These are phyloP conservation scores for Oncopodura yosiiana DNA, from an alignment of 1,140 invertebrate species.

Conservation along the genomic window DNA sequence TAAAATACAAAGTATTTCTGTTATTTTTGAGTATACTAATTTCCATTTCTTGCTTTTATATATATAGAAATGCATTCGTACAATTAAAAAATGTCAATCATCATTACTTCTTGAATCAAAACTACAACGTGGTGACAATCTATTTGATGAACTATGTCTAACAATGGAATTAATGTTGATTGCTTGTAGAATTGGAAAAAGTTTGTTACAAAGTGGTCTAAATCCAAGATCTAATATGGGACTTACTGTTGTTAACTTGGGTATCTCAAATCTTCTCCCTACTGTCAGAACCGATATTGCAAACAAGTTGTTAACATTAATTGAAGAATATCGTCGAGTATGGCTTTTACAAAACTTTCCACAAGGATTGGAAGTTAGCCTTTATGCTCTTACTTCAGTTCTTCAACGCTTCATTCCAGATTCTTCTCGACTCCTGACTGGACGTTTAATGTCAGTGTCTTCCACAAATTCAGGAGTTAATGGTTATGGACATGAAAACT, in stretches of 20 bases:
- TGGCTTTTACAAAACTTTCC: constrained; percentile 49
- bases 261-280: constrained; percentile 51
- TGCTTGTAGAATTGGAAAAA: constrained; percentile 52
- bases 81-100: constrained; percentile 49
- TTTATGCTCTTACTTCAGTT: constrained; percentile 46
- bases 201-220: constrained; percentile 49
- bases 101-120: constrained; percentile 43
- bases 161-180: constrained; percentile 54
- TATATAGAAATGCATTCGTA: constrained; percentile 49
- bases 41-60: constrained; percentile 23
- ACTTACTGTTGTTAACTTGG: constrained; percentile 52
- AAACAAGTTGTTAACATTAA: constrained; percentile 53
- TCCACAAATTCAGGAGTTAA: no score
- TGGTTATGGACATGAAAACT: no score
- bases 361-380: constrained; percentile 47
- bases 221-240: constrained; percentile 55
- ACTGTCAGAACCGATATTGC: constrained; percentile 55
- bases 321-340: constrained; percentile 50
- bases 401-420: constrained; percentile 48
- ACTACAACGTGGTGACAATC: constrained; percentile 37
- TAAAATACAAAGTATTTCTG: background rate
- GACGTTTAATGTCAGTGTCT: constrained; percentile 19
- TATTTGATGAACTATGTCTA: constrained; percentile 49
- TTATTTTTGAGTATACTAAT: constrained; percentile 14
- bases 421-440: constrained; percentile 25